Conservation (phyloP, 2,113 vertebrate species). For the Semicossyphus pulcher region DNA sequence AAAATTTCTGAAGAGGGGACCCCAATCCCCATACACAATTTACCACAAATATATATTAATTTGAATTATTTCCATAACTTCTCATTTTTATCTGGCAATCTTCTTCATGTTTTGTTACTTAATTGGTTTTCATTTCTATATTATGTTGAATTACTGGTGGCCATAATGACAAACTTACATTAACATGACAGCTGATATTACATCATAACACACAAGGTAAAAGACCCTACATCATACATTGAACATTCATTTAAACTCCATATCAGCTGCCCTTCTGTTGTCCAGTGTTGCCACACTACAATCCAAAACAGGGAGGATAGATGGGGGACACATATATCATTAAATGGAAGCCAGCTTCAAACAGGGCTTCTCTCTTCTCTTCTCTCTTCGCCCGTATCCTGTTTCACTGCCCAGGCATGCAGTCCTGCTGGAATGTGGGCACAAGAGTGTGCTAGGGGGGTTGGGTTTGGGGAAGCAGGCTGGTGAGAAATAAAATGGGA, state of each 20-base stretch:
- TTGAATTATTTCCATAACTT: not conserved
- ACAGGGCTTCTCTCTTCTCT: slow-evolving; percentile 72
- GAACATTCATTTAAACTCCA: slow-evolving; percentile 54
- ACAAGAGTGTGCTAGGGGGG: slow-evolving; percentile 51
- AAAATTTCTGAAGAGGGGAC: not conserved
- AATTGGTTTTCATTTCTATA: not conserved
- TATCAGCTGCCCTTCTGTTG: slow-evolving; percentile 69
- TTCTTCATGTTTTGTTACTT: slow-evolving; percentile 11
- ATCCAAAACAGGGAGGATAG: slow-evolving; percentile 66
- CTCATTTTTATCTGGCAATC: slow-evolving; percentile 6
- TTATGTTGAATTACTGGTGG: slow-evolving; percentile 6
- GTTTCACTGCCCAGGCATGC: slow-evolving; percentile 79
- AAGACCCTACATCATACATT: slow-evolving; percentile 68
- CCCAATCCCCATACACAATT: not conserved
- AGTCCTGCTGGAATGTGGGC: slow-evolving; percentile 75
- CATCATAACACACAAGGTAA: slow-evolving; percentile 23
- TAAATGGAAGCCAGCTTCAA: slow-evolving; percentile 83
- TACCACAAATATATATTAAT: not conserved
- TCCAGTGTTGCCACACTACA: slow-evolving; percentile 48
- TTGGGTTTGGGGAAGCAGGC: slow-evolving; percentile 45
- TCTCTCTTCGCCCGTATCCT: slow-evolving; percentile 78
- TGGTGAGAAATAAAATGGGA: slow-evolving; percentile 58
- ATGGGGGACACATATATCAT: slow-evolving; percentile 77
- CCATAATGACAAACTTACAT: slow-evolving; percentile 48
- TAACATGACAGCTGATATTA: slow-evolving; percentile 46